Evolutionary conservation across 2,888 invertebrate species (phyloP), one percentile per base, ranked within the genome.

Genomic region (Tipula lateralis): DNA sequence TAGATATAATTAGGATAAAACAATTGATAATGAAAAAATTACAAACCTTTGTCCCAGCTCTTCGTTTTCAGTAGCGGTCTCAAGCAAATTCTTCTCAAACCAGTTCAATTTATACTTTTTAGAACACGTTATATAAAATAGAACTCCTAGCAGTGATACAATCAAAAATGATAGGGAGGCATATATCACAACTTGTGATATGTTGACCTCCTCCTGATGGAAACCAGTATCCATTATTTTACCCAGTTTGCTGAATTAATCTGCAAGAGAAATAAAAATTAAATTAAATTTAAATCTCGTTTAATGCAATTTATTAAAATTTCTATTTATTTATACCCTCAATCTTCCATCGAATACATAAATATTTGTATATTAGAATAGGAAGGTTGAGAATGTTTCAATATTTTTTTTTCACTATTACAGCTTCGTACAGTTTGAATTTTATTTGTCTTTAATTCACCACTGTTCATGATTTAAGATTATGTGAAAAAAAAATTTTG

Each of bases 71-170:
- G 87, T 88, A 24, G 91, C 91, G 0, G 91, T 90, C 86, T 92
- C 92, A 32, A 93, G 88, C 5, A 92, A 88, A 86, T 91, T 92
- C 86, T 92, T 91, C 88, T 93, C 92, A 87, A 92, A 93, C 93
- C 92, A 93, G 88, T 92, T 92, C 50, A 93, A 89, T 39, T 91
- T 89, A 87, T 91, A 92, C 81, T 91, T 90, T 85, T 90, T 90
- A 19, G 92, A 91, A 87, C 92, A 92, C 83, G 91, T 91, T 34
- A 92, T 90, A 86, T 92, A 92, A 1, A 92, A 87, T 4, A 91
- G 88, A 0, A 91, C 88, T 29, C 91, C 90, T 16, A 91, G 87
- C 0, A 91, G 87, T 1, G 91, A 89, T 0, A 91, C 91, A 84
- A 91, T 88, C 85, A 91, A 86, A 87, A 92, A 91, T 1, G 91